A percentile compares a stretch with the other conserved stretches of the same genome.
phyloP scores from a whole-genome alignment of 2,113 vertebrate species.

The Psilopogon haemacephalus region DNA sequence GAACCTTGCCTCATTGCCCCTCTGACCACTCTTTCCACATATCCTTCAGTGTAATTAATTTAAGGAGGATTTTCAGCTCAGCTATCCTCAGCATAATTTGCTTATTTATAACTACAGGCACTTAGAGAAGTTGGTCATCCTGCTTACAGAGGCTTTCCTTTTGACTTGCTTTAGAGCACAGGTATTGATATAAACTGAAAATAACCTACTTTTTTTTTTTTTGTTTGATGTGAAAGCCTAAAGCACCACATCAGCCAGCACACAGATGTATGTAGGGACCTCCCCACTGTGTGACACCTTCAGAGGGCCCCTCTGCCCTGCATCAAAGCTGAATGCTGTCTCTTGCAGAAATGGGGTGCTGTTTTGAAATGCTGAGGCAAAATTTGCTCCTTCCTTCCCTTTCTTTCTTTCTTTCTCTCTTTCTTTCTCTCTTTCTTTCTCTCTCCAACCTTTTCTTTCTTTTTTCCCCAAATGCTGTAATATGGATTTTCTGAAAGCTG shows the following conservation, averaged over 20 bases:
- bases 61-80: not conserved
- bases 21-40: not conserved
- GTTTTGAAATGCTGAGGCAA: not conserved
- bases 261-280: not conserved
- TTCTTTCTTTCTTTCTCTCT: too few species aligned
- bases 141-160: not conserved
- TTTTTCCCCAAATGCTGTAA: not conserved
- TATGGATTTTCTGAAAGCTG: not conserved
- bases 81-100: not conserved
- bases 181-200: not conserved
- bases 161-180: not conserved
- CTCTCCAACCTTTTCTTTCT: too few species aligned
- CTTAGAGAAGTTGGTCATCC: not conserved
- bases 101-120: not conserved
- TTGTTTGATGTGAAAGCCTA: not conserved
- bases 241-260: not conserved
- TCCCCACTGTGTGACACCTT: not conserved
- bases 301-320: not conserved
- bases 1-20: not conserved
- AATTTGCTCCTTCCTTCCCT: too few species aligned
- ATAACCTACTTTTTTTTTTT: not conserved
- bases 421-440: too few species aligned
- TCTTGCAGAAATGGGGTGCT: not conserved
- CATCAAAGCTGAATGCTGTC: accelerated
- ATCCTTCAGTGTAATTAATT: not conserved